Evolutionary conservation across 2,888 invertebrate genomes (phyloP), one percentile per base, ranked within the genome.

Genomic region (Epinotia demarniana): DNA sequence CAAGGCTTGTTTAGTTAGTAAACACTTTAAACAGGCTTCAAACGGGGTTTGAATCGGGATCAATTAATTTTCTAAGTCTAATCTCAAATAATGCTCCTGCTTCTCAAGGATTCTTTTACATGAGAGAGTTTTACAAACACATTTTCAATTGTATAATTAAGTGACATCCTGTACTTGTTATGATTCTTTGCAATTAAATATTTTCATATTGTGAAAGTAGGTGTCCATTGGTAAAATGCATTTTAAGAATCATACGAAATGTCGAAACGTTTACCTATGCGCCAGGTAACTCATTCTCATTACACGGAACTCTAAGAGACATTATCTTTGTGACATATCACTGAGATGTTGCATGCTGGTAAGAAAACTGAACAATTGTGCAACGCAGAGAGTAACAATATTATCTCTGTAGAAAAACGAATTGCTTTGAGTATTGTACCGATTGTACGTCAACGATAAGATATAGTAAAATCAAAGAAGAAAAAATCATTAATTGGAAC

Each of bases 271-370:
- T 12, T 23, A 12, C 13, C 18, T n/a, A 19, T n/a, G 61, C 49
- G 9, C 53, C 27, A 53, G 67, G 55, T 57, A 43, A 58, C 13
- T 43, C n/a, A 58, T 43, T 18, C 13, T 43, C n/a, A 58, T 43
- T 18, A 16, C 1, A 64, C 64, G 16, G 58, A 72, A 27, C 23
- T 19, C 43, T 43, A 64, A 64, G 39, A 62, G 61, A 43, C 62
- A 67, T 68, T 46, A 61, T 55, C 53, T 43, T 8, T 8, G 53
- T 61, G 39, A 18, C 61, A 61, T 72, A 58, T 66, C 64, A 13
- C 53, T 62, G n/a, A 55, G 39, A 55, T 55, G 19, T 39, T 11
- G 57, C 18, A 55, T 55, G 19, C 39, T 6, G 57, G 58, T 57
- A 67, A 67, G 57, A 39, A 55, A 57, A 19, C 55, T 43, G 19